A percentile compares a stretch with the other conserved stretches of the same genome.
Conservation (phyloP, 1,140 invertebrate genomes). For the honey bee (Apis mellifera) region Amel_HAv3.1 CM009938.2:3395501-3396000, state of each 20-base stretch:
- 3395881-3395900: constrained; percentile 25
- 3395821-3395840: constrained; percentile 30
- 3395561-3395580: constrained; percentile 24
- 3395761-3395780: constrained; percentile 9
- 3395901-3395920: constrained; percentile 22
- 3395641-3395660: constrained; percentile 22
- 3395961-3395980: background rate
- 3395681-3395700: background rate
- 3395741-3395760: constrained; percentile 65
- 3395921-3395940: background rate
- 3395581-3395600: constrained; percentile 18
- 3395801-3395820: constrained; percentile 18
- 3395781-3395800: constrained; percentile 51
- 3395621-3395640: constrained; percentile 34
- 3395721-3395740: constrained; percentile 41
- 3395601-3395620: constrained; percentile 13
- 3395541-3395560: background rate
- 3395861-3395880: constrained; percentile 44
- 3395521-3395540: constrained; percentile 29
- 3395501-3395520: background rate
- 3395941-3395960: background rate
- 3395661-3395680: constrained; percentile 27
- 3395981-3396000: background rate
- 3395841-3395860: constrained; percentile 49
- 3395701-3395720: background rate